phyloP scores from a whole-genome alignment of 2,113 vertebrate genomes.

The Rhinoderma darwinii region DNA sequence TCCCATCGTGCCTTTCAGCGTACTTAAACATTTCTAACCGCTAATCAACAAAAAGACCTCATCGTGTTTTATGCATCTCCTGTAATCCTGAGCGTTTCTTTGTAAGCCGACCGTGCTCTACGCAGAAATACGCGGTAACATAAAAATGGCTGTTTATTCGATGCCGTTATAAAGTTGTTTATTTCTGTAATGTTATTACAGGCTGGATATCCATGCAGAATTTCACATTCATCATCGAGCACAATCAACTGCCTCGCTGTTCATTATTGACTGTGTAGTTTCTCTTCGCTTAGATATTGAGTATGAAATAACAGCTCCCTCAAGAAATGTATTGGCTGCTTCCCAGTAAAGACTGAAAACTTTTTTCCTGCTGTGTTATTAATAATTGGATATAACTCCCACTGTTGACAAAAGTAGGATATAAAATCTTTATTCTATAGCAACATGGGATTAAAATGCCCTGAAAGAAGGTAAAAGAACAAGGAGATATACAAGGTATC shows the following conservation, averaged over 20 bases:
- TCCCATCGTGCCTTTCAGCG: neutral
- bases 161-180: conserved; percentile 18
- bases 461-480: conserved; percentile 12
- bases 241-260: conserved; percentile 44
- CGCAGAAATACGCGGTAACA: neutral
- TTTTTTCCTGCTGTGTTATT: conserved; percentile 59
- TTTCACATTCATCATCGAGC: conserved; percentile 38
- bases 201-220: conserved; percentile 34
- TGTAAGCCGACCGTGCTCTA: neutral
- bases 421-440: conserved; percentile 54
- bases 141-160: conserved; percentile 12
- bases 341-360: conserved; percentile 55
- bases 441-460: conserved; percentile 41
- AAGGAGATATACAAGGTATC: neutral
- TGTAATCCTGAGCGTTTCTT: neutral
- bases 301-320: conserved; percentile 56
- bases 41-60: neutral
- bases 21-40: neutral
- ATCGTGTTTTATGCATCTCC: neutral
- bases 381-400: conserved; percentile 58
- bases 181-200: conserved; percentile 26
- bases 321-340: conserved; percentile 53
- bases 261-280: conserved; percentile 44
- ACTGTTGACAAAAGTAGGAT: conserved; percentile 56
- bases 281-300: conserved; percentile 55